phyloP scores from a whole-genome alignment of 2,113 vertebrate species.

The Empidonax traillii region DNA sequence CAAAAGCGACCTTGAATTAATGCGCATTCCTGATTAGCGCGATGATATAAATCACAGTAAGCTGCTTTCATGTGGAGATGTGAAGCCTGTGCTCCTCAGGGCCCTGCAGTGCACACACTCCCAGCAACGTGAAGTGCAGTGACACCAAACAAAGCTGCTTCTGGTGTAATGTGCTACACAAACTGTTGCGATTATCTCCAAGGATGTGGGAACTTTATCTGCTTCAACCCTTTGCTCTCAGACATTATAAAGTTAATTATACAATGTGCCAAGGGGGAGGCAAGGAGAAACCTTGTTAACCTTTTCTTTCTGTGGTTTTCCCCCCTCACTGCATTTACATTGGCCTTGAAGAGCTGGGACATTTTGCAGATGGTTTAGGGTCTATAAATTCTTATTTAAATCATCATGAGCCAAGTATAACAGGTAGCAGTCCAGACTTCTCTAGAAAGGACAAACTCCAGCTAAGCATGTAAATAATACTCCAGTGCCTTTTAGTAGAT shows the following conservation, averaged over 20 bases:
- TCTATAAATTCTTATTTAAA: constrained; percentile 71
- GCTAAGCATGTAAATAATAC: constrained; percentile 67
- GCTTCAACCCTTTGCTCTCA: background rate
- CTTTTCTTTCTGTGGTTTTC: constrained; percentile 42
- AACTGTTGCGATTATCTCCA: constrained; percentile 7
- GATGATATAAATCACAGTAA: background rate
- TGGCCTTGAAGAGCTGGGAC: constrained; percentile 61
- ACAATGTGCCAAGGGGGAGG: background rate
- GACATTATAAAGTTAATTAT: constrained; percentile 7
- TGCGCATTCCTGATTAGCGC: background rate
- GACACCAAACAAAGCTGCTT: background rate
- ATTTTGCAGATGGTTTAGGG: constrained; percentile 66
- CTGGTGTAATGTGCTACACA: background rate
- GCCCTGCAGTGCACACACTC: background rate
- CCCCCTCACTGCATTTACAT: constrained; percentile 39
- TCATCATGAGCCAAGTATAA: constrained; percentile 64
- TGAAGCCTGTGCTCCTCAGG: background rate
- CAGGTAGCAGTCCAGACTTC: constrained; percentile 73
- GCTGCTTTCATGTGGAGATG: background rate
- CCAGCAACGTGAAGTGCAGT: background rate
- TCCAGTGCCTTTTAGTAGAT: constrained; percentile 39
- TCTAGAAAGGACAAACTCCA: constrained; percentile 66
- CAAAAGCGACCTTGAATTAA: background rate
- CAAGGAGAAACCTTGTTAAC: constrained; percentile 14
- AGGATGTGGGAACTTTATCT: background rate